Conservation (phyloP, 2,888 invertebrate species). For the Villa cingulata region DNA sequence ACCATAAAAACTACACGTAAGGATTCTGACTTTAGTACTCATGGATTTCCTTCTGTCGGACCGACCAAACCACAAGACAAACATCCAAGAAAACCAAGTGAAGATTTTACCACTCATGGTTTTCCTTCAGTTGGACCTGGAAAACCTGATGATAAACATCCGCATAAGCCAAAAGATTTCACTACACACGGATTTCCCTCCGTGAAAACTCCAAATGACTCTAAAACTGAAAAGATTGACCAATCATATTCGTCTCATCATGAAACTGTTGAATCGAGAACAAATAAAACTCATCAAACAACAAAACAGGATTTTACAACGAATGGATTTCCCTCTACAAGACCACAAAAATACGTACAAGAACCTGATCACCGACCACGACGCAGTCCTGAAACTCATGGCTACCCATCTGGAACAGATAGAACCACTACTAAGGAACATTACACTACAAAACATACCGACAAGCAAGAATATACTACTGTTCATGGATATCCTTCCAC, state of each 20-base stretch:
- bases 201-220: too few species aligned
- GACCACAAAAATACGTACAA: slow-evolving; percentile 16
- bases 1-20: neutral
- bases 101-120: slow-evolving; percentile 5
- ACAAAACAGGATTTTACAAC: slow-evolving; percentile 20
- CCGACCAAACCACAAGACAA: neutral
- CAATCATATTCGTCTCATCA: neutral
- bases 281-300: neutral
- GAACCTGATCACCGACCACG: slow-evolving; percentile 3
- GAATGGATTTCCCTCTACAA: slow-evolving; percentile 27
- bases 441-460: neutral
- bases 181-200: neutral
- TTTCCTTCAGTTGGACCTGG: slow-evolving; percentile 1
- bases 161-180: neutral
- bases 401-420: slow-evolving; percentile 21
- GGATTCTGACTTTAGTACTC: neutral
- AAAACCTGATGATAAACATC: neutral
- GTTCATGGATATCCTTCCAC: neutral
- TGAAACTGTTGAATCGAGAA: neutral
- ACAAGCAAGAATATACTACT: neutral
- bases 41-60: slow-evolving; percentile 7
- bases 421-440: neutral
- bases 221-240: neutral
- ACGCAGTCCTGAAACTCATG: slow-evolving; percentile 16
- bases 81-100: neutral